phyloP scores from a whole-genome alignment of 53 echinoderm and acorn worm species.

The Pentamera pediparva region DNA sequence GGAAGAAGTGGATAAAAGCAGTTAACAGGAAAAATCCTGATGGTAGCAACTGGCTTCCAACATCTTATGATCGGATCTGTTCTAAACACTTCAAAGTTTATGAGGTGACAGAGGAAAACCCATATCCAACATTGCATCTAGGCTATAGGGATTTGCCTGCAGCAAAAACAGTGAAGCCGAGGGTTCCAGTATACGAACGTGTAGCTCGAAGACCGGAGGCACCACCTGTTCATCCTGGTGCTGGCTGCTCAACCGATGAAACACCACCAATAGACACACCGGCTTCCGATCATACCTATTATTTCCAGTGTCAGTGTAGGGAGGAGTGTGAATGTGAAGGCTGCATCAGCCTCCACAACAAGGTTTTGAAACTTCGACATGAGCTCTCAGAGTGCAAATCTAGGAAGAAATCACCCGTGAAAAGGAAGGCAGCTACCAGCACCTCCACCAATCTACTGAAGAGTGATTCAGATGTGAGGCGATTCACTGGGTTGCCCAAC shows the following conservation, averaged over 20 bases:
- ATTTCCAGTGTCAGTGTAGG: not conserved
- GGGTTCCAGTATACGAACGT: not conserved
- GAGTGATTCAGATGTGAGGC: constrained; percentile 38
- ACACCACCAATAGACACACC: not conserved
- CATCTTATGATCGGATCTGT: not conserved
- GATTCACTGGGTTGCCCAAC: constrained; percentile 9
- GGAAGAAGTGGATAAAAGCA: constrained; percentile 1
- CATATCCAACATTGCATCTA: constrained; percentile 2
- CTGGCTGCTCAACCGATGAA: not conserved
- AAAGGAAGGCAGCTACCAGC: not conserved
- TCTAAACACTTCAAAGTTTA: constrained; percentile 2
- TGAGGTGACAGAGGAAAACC: not conserved
- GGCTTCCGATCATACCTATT: constrained; percentile 3
- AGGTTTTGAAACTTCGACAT: not conserved
- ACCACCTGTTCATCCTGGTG: not conserved
- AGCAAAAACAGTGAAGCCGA: not conserved
- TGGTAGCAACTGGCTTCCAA: constrained; percentile 17
- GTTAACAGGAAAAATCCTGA: constrained; percentile 16
- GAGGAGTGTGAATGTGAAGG: constrained; percentile 15
- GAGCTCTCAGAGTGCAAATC: not conserved
- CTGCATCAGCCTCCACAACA: constrained; percentile 2
- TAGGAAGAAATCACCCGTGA: not conserved
- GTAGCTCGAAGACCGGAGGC: not conserved
- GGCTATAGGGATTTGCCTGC: constrained; percentile 16
- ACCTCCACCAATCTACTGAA: not conserved